Evolutionary conservation across 2,888 invertebrate species (phyloP), one percentile per base, ranked within the genome.

Genomic region (Helicoverpa assulta): DNA sequence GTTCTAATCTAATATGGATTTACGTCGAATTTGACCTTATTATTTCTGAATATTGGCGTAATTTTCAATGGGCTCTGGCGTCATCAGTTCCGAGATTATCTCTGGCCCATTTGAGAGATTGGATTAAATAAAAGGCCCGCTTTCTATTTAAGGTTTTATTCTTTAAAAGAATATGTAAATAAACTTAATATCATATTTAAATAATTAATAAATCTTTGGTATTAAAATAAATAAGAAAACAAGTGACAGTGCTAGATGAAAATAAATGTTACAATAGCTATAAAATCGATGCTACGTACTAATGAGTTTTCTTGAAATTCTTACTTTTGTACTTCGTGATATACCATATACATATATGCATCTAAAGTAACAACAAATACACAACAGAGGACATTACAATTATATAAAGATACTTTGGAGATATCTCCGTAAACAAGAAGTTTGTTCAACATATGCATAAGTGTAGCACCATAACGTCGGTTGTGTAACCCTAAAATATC

Each of bases 191-290:
- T 56, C 62, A 62, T 50, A 65, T 40, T 75, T 53, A 40, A 57
- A 62, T 67, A 65, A 62, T 67, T 67, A 60, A 68, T 72, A 73
- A 76, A 78, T 83, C 84, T 83, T 83, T 83, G 83, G 83, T 76
- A 78, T 69, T 70, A 29, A 52, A 80, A 76, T 80, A 79, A 81
- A 75, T 75, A 83, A 75, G 33, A 47, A 70, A 62, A 21, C n/a
- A 47, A 67, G 40, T 75, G 58, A 71, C 16, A 29, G 21, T 47
- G 33, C 37, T 40, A n/a, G 14, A 61, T 50, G n/a, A 29, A 47
- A 62, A 43, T 12, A 75, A 47, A 51, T 51, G 26, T 54, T 26
- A 60, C 70, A 69, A 16, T 16, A 37, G 29, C 40, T 40, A 21
- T 18, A 58, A 40, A 29, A 3, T 47, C 10, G 29, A 10, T 47